A percentile compares a stretch with the other conserved stretches of the same genome.
Evolutionary conservation across 2,113 vertebrate species (phyloP).

Genomic region (Bufo gargarizans): DNA sequence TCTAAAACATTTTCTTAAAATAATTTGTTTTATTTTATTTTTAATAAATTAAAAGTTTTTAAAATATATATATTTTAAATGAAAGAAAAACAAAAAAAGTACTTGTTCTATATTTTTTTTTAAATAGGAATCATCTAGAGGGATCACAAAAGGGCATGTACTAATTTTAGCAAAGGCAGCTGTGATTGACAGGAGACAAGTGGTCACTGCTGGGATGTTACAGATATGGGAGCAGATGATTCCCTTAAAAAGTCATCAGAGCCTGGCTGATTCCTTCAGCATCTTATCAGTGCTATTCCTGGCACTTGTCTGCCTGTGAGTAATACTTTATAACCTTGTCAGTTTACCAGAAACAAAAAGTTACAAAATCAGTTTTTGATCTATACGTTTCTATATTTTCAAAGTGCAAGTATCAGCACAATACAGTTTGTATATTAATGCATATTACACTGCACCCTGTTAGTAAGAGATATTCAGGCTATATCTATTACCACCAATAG

Average conservation of each 20-base stretch:
- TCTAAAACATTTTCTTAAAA: too few relatives aligned
- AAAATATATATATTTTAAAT: too few relatives aligned
- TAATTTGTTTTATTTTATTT: too few relatives aligned
- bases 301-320: conserved; percentile 75
- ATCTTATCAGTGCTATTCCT: conserved; percentile 96
- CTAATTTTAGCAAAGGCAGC: conserved; percentile 84
- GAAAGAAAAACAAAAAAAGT: too few relatives aligned
- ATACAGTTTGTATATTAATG: not conserved
- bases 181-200: conserved; percentile 95
- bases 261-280: conserved; percentile 77
- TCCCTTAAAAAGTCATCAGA: conserved; percentile 99
- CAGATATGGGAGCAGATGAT: conserved; percentile 88
- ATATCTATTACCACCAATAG: not conserved
- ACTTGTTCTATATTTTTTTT: not conserved
- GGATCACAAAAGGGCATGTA: conserved; percentile 79
- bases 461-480: not conserved
- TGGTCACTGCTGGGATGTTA: conserved; percentile 85
- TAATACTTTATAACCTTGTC: conserved; percentile 79
- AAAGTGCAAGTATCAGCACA: not conserved
- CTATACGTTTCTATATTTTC: not conserved
- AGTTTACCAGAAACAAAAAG: conserved; percentile 52
- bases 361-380: not conserved
- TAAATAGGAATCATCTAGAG: conserved; percentile 66
- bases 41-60: too few relatives aligned
- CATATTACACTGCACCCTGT: not conserved